Base-by-base conservation (phyloP, 2,888 invertebrate species). In the Nomada flava region DNA sequence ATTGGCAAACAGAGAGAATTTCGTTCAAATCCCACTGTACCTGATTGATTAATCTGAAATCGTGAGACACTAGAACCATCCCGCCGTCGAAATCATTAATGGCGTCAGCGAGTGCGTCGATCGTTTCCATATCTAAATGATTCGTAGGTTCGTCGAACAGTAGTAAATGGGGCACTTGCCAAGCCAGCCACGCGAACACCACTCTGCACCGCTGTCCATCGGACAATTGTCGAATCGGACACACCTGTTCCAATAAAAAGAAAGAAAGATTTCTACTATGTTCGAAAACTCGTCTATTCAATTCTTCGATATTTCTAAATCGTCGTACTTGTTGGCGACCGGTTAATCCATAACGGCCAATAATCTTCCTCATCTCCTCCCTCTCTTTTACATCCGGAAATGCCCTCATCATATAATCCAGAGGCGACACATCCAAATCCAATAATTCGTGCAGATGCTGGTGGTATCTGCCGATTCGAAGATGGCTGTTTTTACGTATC, bases 141-240 rank as follows among this genome's bases (percentile, higher is more conserved):
- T 98, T 98, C 76, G 98, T 98, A 83, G 98, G 98, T 95, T 96
- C 96, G 93, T 97, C 97, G 53, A 97, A 94, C 23, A 99, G 95
- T 87, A 99, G 95, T 90, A 99, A 94, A 95, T 99, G 99, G 0
- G 99, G 99, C 11, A 97, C 96, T 95, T 99, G 99, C 98, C 98
- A 99, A 9, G 99, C 98, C 82, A 99, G 95, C 98, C 98, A 99
- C 20, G 99, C 99, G 94, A 99, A 99, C 79, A 99, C 99, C 0
- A 99, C 99, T 86, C 99, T 96, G 94, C 99, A 99, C 52, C 99
- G 95, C 94, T 99, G 99, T 4, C 99, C 99, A 94, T 99, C 99
- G 0, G 98, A 99, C 79, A 99, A 94, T 94, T 98, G 98, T 52
- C 98, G 96, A 94, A 99, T 98, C 0, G 98, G 98, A 92, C 98